Percentiles rank a stretch among this genome's conserved stretches.
Conservation (phyloP, 2,888 invertebrate genomes). For the Rhodophaea formosa region DNA sequence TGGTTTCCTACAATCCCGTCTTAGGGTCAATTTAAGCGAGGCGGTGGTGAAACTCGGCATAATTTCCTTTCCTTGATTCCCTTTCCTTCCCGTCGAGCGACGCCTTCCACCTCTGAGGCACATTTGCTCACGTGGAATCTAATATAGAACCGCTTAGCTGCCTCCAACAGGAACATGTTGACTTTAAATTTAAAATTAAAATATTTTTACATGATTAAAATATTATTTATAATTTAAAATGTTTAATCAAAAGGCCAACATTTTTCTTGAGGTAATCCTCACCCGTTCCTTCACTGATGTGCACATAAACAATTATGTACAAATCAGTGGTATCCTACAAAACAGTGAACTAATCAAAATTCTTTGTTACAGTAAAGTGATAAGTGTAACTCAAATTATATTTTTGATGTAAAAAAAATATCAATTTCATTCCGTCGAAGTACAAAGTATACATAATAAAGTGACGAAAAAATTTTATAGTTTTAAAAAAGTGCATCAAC, state of each 20-base stretch:
- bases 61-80: conserved; percentile 54
- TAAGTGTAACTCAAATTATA: conserved; percentile 63
- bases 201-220: conserved; percentile 22
- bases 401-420: conserved; percentile 66
- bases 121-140: conserved; percentile 70
- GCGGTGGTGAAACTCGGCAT: conserved; percentile 70
- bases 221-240: background rate
- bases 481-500: conserved; percentile 45
- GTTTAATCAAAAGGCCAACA: conserved; percentile 38
- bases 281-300: conserved; percentile 50
- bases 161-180: conserved; percentile 60
- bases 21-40: conserved; percentile 57
- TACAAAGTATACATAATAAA: conserved; percentile 66
- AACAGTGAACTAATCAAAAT: conserved; percentile 30
- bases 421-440: conserved; percentile 69
- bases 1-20: conserved; percentile 31
- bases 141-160: conserved; percentile 74
- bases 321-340: conserved; percentile 51
- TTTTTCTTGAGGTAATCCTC: conserved; percentile 62
- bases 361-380: conserved; percentile 62
- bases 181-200: conserved; percentile 35
- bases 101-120: conserved; percentile 79
- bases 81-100: conserved; percentile 71
- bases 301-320: conserved; percentile 69
- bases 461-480: conserved; percentile 47